phyloP scores from a whole-genome alignment of 2,113 vertebrate species.

The Excalfactoria chinensis region DNA sequence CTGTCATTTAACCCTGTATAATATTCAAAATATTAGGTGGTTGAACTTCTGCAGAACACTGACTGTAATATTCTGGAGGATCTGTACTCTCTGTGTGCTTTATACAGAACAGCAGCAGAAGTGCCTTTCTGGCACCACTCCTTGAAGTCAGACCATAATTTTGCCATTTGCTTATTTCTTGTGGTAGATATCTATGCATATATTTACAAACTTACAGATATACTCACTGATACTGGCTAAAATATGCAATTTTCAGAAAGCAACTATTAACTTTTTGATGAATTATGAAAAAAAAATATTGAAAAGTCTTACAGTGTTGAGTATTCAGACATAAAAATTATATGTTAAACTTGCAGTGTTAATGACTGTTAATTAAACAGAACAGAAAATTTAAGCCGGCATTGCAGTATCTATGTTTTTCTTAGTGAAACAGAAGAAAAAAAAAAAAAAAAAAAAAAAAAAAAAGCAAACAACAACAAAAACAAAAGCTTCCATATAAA shows the following conservation, averaged over 20 bases:
- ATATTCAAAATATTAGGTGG: background rate
- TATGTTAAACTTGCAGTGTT: background rate
- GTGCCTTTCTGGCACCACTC: rapidly evolving
- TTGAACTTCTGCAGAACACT: background rate
- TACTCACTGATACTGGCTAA: background rate
- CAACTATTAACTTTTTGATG: background rate
- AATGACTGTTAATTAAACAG: background rate
- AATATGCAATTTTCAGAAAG: background rate
- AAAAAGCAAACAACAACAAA: too few relatives aligned
- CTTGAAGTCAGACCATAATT: background rate
- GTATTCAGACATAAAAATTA: background rate
- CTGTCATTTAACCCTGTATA: background rate
- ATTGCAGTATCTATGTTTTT: background rate
- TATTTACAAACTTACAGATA: background rate
- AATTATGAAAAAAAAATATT: background rate
- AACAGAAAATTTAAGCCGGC: background rate
- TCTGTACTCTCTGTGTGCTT: background rate
- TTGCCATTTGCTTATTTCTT: background rate
- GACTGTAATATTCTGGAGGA: background rate
- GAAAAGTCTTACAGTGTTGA: background rate
- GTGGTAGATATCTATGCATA: background rate
- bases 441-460: too few relatives aligned
- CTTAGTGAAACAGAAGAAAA: background rate
- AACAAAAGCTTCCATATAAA: background rate
- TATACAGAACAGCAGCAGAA: background rate